phyloP scores from a whole-genome alignment of 2,113 vertebrate genomes.

The Mirounga angustirostris region DNA sequence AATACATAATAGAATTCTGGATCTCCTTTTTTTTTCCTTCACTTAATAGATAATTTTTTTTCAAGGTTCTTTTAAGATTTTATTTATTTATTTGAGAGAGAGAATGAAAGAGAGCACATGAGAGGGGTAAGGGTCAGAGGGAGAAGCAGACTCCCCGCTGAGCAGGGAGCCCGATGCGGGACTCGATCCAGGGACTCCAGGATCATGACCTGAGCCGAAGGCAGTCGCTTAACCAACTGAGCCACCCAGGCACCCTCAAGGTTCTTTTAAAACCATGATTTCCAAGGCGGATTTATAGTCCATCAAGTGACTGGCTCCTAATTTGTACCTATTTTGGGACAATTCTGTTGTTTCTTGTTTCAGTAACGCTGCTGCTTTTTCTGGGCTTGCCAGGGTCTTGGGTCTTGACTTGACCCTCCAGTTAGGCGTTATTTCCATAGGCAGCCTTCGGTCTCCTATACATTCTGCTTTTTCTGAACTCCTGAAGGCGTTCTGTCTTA shows the following conservation, averaged over 20 bases:
- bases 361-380: not conserved
- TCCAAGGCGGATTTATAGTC: not conserved
- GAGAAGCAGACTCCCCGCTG: no score
- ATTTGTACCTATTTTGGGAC: constrained; percentile 10
- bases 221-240: no score
- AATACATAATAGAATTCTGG: not conserved
- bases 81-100: no score
- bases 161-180: no score
- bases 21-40: not conserved
- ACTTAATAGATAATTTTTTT: not conserved
- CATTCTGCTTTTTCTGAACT: not conserved
- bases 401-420: not conserved
- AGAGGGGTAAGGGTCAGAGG: no score
- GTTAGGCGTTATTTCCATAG: not conserved
- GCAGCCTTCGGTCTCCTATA: not conserved
- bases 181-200: no score
- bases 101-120: no score
- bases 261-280: not conserved
- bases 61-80: not conserved
- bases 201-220: no score
- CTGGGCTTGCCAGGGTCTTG: not conserved
- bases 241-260: not conserved
- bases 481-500: not conserved
- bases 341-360: not conserved
- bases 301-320: not conserved